These are phyloP conservation scores for Caenorhabditis uteleia DNA, from an alignment of 2,888 invertebrate genomes.

Conservation along the genomic window DNA sequence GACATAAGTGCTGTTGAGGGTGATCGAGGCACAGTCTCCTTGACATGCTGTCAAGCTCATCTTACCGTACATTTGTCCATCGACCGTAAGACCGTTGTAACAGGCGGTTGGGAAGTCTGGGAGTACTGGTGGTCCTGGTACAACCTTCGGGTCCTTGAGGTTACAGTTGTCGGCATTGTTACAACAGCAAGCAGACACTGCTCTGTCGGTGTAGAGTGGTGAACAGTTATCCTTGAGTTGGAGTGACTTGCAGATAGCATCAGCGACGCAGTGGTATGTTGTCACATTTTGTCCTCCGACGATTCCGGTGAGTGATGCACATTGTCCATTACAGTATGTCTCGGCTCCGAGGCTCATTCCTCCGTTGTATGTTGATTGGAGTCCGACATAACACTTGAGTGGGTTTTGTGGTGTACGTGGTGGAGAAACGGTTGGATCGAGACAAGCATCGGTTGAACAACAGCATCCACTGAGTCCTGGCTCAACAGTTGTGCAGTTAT, in stretches of 20 bases:
- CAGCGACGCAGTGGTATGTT: constrained; percentile 41
- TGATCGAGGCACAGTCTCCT: constrained; percentile 47
- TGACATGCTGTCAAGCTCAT: constrained; percentile 31
- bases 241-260: constrained; percentile 35
- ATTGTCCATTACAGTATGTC: constrained; percentile 45
- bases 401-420: constrained; percentile 35
- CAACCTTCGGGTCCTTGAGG: constrained; percentile 20
- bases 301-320: constrained; percentile 38
- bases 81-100: constrained; percentile 30
- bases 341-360: constrained; percentile 35
- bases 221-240: constrained; percentile 28
- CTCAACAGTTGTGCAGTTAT: constrained; percentile 37
- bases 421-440: constrained; percentile 38
- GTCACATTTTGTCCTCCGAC: constrained; percentile 39
- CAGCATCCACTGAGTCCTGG: constrained; percentile 40
- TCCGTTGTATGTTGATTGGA: constrained; percentile 34
- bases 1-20: constrained; percentile 18
- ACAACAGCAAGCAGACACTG: constrained; percentile 45
- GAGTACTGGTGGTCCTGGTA: constrained; percentile 20
- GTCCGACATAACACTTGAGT: constrained; percentile 49
- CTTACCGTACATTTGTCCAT: constrained; percentile 16
- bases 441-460: constrained; percentile 38
- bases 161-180: constrained; percentile 48
- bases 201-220: constrained; percentile 19
- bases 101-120: constrained; percentile 40